Evolutionary conservation across 2,113 vertebrate genomes (phyloP), one percentile per base, ranked within the genome.

Genomic region (Heterochromis multidens): DNA sequence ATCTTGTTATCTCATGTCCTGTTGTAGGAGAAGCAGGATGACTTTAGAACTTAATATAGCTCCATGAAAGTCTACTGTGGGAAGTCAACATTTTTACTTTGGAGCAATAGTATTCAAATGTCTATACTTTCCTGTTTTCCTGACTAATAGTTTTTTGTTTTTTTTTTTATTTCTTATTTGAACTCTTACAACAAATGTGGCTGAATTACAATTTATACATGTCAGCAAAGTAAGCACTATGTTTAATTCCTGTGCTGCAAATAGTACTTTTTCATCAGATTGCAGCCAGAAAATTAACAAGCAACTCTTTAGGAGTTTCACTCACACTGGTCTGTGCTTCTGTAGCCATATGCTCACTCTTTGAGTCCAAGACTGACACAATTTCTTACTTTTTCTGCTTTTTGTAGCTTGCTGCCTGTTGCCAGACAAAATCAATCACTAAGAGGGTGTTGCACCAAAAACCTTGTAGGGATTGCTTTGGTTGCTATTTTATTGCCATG

Each of bases 1-100:
- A 93, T 93, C 91, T 92, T 27, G 21, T 94, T 92, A 95, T 78
- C 80, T 84, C 35, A 56, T 76, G 79, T 91, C 78, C 87, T 89
- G 82, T 90, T 40, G 87, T 70, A 83, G 84, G 57, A 79, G 83
- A 86, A 81, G 81, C 79, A 82, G 70, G 87, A 87, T 87, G 60
- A 80, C 40, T 29, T 80, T 17, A 83, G 76, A 92, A 81, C 83
- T 87, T 92, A 90, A 77, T 61, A 25, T 23, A 70, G 81, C 70
- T 79, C 29, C 57, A 80, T 63, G 10, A 89, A 87, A 63, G 46
- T 46, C n/a, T 40, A 6, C 23, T 52, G 79, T 23, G 4, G 29
- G 52, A 59, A 23, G 61, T 65, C 1, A 1, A 3, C 6, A 54
- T n/a, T 27, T 77, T 52, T 19, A 77, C 46, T 79, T 83, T 70